Conservation (phyloP, 2,888 invertebrate species). For the Sussaba pulchella region DNA sequence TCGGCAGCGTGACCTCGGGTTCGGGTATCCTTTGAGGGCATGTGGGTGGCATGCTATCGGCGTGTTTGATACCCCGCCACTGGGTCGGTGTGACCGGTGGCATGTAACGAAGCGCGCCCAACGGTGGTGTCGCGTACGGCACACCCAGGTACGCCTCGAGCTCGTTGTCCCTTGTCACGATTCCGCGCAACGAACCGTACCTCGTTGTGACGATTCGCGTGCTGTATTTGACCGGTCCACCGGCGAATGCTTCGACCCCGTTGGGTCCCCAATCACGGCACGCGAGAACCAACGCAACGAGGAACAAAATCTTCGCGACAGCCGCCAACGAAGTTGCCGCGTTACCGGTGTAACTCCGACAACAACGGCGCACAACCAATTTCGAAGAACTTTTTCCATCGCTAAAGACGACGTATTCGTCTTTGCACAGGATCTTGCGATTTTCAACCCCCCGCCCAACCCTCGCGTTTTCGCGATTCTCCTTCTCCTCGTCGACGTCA, state of each 20-base stretch:
- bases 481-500: neutral
- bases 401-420: neutral
- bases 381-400: conserved; percentile 14
- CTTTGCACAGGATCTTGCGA: neutral
- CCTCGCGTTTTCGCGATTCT: neutral
- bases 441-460: neutral
- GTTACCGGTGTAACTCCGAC: neutral
- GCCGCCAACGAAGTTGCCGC: conserved; percentile 5
- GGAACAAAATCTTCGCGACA: conserved; percentile 37
- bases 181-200: conserved; percentile 95
- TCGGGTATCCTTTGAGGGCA: conserved; percentile 93
- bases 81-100: conserved; percentile 96
- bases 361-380: conserved; percentile 5
- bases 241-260: conserved; percentile 83
- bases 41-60: conserved; percentile 93
- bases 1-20: conserved; percentile 87
- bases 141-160: conserved; percentile 97
- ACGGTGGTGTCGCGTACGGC: conserved; percentile 96
- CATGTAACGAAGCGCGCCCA: conserved; percentile 97
- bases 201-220: conserved; percentile 94
- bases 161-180: conserved; percentile 93
- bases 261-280: conserved; percentile 62
- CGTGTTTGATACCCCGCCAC: conserved; percentile 92
- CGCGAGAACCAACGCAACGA: conserved; percentile 59
- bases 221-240: conserved; percentile 90